phyloP scores from a whole-genome alignment of 2,113 vertebrate genomes.

The Microcebus jonahi region DNA sequence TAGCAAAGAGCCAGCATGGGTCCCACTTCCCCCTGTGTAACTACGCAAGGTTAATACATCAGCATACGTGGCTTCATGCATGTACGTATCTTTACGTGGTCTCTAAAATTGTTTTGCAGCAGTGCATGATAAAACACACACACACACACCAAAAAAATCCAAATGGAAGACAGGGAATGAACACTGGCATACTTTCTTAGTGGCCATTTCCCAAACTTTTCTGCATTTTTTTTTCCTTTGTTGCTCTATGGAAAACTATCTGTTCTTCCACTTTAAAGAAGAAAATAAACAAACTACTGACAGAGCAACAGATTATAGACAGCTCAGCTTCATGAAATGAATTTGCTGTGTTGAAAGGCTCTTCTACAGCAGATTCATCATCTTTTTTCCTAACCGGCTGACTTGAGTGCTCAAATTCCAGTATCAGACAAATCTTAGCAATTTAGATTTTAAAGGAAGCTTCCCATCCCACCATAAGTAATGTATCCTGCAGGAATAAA shows the following conservation, averaged over 20 bases:
- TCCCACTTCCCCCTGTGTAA: neutral
- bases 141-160: too few species aligned
- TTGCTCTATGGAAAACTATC: neutral
- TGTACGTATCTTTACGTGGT: too few species aligned
- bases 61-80: fast-evolving
- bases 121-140: neutral
- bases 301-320: neutral
- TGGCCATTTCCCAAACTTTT: neutral
- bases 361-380: neutral
- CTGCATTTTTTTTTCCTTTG: neutral
- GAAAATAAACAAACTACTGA: neutral
- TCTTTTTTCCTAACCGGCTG: neutral
- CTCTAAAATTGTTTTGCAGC: neutral
- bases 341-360: neutral
- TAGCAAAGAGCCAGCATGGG: neutral
- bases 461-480: neutral
- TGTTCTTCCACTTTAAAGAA: neutral
- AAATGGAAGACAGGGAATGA: neutral
- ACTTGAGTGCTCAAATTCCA: neutral
- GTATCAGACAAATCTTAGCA: neutral
- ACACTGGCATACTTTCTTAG: neutral
- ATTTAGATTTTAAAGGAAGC: neutral
- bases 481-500: neutral
- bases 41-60: neutral
- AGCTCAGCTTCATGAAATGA: neutral